phyloP scores from a whole-genome alignment of 2,113 vertebrate species.

The Puntigrus tetrazona region DNA sequence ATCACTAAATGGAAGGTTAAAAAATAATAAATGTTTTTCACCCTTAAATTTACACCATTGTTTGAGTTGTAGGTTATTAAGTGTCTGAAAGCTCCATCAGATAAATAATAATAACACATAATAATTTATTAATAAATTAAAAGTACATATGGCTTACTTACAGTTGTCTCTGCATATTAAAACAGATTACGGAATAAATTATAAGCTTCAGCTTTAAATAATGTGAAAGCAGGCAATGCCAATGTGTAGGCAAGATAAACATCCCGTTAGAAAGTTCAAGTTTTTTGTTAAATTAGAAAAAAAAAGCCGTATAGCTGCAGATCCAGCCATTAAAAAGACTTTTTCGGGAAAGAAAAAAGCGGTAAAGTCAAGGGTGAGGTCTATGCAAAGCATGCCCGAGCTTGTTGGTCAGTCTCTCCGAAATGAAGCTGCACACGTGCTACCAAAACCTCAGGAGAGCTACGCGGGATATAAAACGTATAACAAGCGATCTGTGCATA shows the following conservation, averaged over 20 bases:
- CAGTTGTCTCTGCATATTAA: background rate
- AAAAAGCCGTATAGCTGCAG: constrained; percentile 7
- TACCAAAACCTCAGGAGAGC: background rate
- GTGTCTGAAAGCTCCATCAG: background rate
- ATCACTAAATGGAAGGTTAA: background rate
- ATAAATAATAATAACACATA: too few relatives aligned
- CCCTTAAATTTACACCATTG: background rate
- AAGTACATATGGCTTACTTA: background rate
- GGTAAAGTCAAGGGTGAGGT: constrained; percentile 1
- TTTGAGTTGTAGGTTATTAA: background rate
- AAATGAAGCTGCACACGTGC: background rate
- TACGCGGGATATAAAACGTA: background rate
- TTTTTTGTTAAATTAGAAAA: background rate
- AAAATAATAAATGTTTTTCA: constrained; percentile 3
- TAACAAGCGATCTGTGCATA: background rate
- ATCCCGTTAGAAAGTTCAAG: background rate
- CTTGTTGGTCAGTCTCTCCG: background rate
- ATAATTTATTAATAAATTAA: too few relatives aligned
- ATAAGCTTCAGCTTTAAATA: background rate
- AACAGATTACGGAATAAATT: too few relatives aligned
- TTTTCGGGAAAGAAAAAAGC: background rate
- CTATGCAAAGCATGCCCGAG: background rate
- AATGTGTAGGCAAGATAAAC: background rate
- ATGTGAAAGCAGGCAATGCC: background rate
- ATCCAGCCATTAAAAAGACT: background rate